Percentiles rank a stretch among this genome's conserved stretches.
These are phyloP conservation scores for Candidula unifasciata DNA, from an alignment of 2,888 invertebrate species.

Conservation along the genomic window DNA sequence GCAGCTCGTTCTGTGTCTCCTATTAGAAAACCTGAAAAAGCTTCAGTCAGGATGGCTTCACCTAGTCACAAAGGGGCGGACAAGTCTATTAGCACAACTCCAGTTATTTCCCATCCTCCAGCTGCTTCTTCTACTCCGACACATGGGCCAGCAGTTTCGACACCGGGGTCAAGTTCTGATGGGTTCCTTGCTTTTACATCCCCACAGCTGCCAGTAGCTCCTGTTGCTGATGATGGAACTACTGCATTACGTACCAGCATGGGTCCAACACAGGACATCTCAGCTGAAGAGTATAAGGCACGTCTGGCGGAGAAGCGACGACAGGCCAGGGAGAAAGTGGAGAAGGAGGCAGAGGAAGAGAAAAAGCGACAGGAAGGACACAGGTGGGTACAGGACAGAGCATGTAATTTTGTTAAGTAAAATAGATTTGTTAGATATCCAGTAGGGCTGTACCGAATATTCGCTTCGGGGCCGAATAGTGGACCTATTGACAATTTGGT, in stretches of 20 bases:
- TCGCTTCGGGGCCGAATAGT: no score
- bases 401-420: not conserved
- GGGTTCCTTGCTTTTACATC: not conserved
- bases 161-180: not conserved
- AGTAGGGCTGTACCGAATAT: no score
- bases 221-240: constrained; percentile 46
- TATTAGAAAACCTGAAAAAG: not conserved
- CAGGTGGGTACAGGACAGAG: constrained; percentile 77
- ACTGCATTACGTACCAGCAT: constrained; percentile 44
- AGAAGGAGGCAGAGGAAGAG: constrained; percentile 91
- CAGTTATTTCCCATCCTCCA: constrained; percentile 54
- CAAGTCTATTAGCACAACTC: constrained; percentile 19
- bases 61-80: constrained; percentile 22
- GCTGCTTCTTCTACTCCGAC: constrained; percentile 52
- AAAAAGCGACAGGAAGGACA: constrained; percentile 80
- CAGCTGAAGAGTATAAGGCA: constrained; percentile 90
- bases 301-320: constrained; percentile 92
- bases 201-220: not conserved
- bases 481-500: no score
- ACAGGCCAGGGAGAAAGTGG: constrained; percentile 92
- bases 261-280: constrained; percentile 56
- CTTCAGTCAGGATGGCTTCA: constrained; percentile 16
- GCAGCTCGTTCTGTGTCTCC: constrained; percentile 18
- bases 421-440: no score
- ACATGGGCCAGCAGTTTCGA: constrained; percentile 31